Base-by-base conservation (phyloP, 2,797 vertebrate species). In the Trachurus trachurus region DNA sequence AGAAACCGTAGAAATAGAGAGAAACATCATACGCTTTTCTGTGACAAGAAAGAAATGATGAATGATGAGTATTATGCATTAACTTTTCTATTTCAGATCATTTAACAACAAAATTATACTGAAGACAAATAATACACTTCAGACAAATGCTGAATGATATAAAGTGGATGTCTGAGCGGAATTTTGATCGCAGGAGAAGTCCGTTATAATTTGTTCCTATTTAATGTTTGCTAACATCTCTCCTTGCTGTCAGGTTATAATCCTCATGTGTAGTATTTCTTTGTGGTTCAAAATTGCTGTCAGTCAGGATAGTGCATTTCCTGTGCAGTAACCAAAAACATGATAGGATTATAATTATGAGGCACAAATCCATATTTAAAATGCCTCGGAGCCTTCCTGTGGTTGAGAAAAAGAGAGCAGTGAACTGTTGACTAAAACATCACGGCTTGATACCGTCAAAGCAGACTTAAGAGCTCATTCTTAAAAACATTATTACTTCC, bases 381-480 rank as follows among this genome's bases (percentile, higher is more conserved):
- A 68, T 21, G 11, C 49, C 13, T 66, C n/a, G 52, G 47, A 77
- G 72, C 17, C 15, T 66, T 39, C 42, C 12, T 50, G 39, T 26
- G 34, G 52, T 50, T 6, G 4, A 49, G 61, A 52, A 69, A 81
- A 70, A 54, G 50, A 56, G 44, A 62, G 54, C 19, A 47, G 39
- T 65, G 62, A 58, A 67, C 22, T 45, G 59, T 60, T 71, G 76
- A 68, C 37, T 34, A 26, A 59, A 79, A 71, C 22, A 4, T 70
- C 62, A 66, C 45, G 65, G 81, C 49, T 26, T 66, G 71, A 69
- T 39, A 45, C 39, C 8, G 39, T 76, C 56, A 82, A 84, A 79
- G 54, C 53, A 59, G 66, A 66, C 29, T 76, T 57, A 71, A 67
- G 9, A 12, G 17, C 26, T 34, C 52, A 58, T 67, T 82, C 68